Percentiles rank a stretch among this genome's conserved stretches.
Conservation (phyloP, 2,113 vertebrate genomes). For the Lethenteron reissneri region DNA sequence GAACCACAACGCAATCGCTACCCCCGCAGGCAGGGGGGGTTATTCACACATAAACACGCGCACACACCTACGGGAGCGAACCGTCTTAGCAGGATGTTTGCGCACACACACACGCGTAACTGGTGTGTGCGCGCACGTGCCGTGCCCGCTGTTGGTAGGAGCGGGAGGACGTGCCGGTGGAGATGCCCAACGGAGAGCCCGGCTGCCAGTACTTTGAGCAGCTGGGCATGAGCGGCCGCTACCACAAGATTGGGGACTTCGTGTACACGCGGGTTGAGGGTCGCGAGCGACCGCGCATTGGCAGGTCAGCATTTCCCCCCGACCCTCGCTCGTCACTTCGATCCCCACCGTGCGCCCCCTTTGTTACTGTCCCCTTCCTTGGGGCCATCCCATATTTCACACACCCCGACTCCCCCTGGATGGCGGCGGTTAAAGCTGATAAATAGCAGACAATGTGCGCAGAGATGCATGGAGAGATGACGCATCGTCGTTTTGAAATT, state of each 20-base stretch:
- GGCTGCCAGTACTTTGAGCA: conserved; percentile 91
- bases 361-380: too few relatives aligned
- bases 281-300: conserved; percentile 67
- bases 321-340: neutral
- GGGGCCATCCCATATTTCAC: neutral
- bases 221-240: conserved; percentile 72
- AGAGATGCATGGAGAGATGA: too few relatives aligned
- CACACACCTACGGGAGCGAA: too few relatives aligned
- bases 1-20: too few relatives aligned
- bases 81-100: too few relatives aligned
- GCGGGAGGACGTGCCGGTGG: conserved; percentile 69
- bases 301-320: conserved; percentile 33
- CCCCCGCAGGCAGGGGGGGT: too few relatives aligned
- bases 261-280: conserved; percentile 88
- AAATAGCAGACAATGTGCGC: too few relatives aligned
- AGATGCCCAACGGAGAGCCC: conserved; percentile 74
- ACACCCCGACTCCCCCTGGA: neutral
- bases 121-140: too few relatives aligned
- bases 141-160: conserved; percentile 30
- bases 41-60: too few relatives aligned
- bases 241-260: conserved; percentile 85
- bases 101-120: too few relatives aligned
- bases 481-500: too few relatives aligned
- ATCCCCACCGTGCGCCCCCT: neutral
- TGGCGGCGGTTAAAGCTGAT: too few relatives aligned